phyloP scores from a whole-genome alignment of 2,113 vertebrate species.

The Cettia cetti region DNA sequence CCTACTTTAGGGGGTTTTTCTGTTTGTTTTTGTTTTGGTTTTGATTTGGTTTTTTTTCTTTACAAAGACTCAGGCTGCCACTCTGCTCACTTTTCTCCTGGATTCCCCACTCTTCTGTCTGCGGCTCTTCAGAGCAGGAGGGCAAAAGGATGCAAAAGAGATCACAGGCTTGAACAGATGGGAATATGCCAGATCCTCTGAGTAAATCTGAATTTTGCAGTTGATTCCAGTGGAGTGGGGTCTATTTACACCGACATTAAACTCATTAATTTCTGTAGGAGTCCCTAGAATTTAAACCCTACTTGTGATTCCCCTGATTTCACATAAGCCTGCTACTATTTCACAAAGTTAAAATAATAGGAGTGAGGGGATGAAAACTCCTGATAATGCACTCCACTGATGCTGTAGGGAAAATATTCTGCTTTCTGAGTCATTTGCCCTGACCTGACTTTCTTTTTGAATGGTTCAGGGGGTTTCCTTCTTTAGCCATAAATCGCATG shows the following conservation, averaged over 20 bases:
- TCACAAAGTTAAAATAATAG: background rate
- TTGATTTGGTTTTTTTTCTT: no score
- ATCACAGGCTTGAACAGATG: background rate
- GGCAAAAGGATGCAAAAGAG: background rate
- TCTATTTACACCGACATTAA: background rate
- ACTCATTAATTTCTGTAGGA: background rate
- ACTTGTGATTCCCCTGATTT: background rate
- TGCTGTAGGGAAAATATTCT: conserved; percentile 45
- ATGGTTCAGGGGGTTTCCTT: conserved; percentile 61
- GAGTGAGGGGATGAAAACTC: background rate
- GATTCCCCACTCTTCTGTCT: background rate
- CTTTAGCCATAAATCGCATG: conserved; percentile 73
- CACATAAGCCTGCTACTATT: background rate
- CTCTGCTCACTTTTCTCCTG: background rate
- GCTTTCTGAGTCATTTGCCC: conserved; percentile 59
- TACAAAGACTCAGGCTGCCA: background rate
- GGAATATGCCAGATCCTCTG: background rate
- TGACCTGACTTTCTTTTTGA: conserved; percentile 28
- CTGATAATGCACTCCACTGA: background rate
- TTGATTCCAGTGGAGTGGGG: background rate
- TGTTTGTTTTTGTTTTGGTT: background rate
- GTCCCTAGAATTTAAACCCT: background rate
- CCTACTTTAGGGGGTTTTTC: background rate
- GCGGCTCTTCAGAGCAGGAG: background rate
- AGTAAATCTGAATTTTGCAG: background rate